Base-by-base conservation (phyloP, 1,140 invertebrate genomes). In the Pogonognathellus flavescens region DNA sequence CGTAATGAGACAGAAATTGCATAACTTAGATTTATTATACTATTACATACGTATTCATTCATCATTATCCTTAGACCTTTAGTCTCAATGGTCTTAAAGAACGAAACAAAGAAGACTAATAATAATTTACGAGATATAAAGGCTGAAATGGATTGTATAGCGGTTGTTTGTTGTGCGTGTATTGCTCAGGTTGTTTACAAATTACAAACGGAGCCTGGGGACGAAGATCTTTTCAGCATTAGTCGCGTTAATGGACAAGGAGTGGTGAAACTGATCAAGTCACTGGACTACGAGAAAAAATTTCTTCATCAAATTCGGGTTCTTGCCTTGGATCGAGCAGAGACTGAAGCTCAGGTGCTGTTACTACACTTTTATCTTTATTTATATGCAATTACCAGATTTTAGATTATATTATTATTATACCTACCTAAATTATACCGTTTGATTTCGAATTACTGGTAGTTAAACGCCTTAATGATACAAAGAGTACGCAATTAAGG, bases 201-300 rank as follows among this genome's bases (percentile, higher is more conserved):
- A 82, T 85, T 92, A n/a, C 94, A 96, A 92, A 95, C 96, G 90
- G 90, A 95, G 20, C 95, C 96, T 84, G 94, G 94, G 8, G 95
- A 96, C 87, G 93, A 94, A 70, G 91, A 92, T 80, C 90, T 94
- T 60, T 98, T 98, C 90, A 93, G 93, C 16, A 93, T 98, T 60
- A 93, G 94, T 87, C 97, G 96, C 0, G 92, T 95, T 22, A 95
- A 96, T 88, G 96, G 96, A 4, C 96, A 96, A 93, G 97, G 96
- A n/a, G 93, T 97, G 0, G 92, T 98, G 41, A 93, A 94, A 85
- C 91, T 98, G 10, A 92, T 94, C 70, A 94, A 94, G 55, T 90
- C 92, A 16, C 92, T 98, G 80, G 97, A 98, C 91, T 98, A 97
- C 89, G 97, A 98, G 89, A 93, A 91, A 66, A 96, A 97, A 91